phyloP scores from a whole-genome alignment of 2,888 invertebrate genomes.

The Dione vanillae region DNA sequence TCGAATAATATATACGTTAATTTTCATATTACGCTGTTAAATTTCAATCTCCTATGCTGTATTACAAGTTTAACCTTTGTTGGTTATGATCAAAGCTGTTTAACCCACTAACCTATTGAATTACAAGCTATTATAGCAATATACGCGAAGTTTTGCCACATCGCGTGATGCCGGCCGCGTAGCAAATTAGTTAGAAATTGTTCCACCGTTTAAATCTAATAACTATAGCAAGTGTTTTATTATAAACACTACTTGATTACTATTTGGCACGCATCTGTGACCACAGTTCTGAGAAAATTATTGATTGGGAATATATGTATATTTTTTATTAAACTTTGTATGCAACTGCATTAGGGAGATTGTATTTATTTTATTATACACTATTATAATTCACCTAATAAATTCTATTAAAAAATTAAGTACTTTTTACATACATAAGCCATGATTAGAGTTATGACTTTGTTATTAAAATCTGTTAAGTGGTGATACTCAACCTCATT shows the following conservation, averaged over 20 bases:
- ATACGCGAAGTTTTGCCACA: slow-evolving; percentile 44
- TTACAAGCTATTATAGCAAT: slow-evolving; percentile 45
- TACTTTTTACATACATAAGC: too few species aligned
- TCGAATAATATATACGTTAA: background rate
- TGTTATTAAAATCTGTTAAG: too few species aligned
- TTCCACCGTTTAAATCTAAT: slow-evolving; percentile 42
- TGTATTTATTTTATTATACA: too few species aligned
- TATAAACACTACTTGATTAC: slow-evolving; percentile 41
- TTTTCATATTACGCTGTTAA: slow-evolving; percentile 5
- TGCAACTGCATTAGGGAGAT: too few species aligned
- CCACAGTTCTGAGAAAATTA: slow-evolving; percentile 9
- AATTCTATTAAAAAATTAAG: too few species aligned
- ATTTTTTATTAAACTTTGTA: background rate
- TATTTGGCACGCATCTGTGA: slow-evolving; percentile 31
- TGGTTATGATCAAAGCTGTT: slow-evolving; percentile 32
- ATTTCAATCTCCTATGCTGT: slow-evolving; percentile 15
- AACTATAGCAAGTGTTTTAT: slow-evolving; percentile 41
- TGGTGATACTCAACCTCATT: too few species aligned
- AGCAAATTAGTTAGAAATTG: slow-evolving; percentile 44
- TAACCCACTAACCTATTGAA: slow-evolving; percentile 45
- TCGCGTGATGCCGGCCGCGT: slow-evolving; percentile 41
- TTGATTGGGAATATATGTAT: background rate
- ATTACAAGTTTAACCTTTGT: slow-evolving; percentile 25
- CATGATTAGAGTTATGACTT: too few species aligned
- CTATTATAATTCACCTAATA: too few species aligned